Conservation (phyloP, 1,140 invertebrate species). For the Holcopasites calliopsidis region DNA sequence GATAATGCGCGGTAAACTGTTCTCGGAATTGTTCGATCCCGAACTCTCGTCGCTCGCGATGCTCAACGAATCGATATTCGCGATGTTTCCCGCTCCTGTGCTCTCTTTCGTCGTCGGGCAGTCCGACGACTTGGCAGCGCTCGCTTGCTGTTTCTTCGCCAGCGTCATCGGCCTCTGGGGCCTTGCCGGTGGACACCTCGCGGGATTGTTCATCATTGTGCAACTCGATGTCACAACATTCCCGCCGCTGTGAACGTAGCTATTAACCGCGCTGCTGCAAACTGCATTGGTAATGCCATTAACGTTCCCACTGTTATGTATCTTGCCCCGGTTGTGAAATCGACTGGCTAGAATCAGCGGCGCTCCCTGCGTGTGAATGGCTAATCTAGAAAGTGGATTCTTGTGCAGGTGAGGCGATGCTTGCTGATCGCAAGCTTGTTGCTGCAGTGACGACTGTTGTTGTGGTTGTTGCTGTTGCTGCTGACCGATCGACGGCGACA, state of each 20-base stretch:
- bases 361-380: conserved; percentile 88
- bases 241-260: conserved; percentile 24
- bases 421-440: conserved; percentile 55
- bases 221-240: conserved; percentile 23
- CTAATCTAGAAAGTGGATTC: conserved; percentile 83
- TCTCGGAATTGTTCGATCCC: conserved; percentile 86
- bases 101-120: conserved; percentile 51
- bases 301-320: conserved; percentile 54
- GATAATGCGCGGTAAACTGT: conserved; percentile 90
- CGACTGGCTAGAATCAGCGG: conserved; percentile 86
- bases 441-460: conserved; percentile 64
- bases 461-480: conserved; percentile 61
- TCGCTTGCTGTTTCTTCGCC: conserved; percentile 35
- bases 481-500: conserved; percentile 62
- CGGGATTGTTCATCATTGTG: conserved; percentile 32
- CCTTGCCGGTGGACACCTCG: conserved; percentile 48
- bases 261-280: conserved; percentile 4
- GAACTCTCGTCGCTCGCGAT: conserved; percentile 89
- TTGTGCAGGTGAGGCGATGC: conserved; percentile 70
- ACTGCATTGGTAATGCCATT: conserved; percentile 26
- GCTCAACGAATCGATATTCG: conserved; percentile 84
- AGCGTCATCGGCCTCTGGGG: conserved; percentile 50
- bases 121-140: conserved; percentile 20
- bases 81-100: conserved; percentile 47
- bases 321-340: conserved; percentile 72